Conservation (phyloP, 2,113 vertebrate genomes). For the Xyliphius kryptos region DNA sequence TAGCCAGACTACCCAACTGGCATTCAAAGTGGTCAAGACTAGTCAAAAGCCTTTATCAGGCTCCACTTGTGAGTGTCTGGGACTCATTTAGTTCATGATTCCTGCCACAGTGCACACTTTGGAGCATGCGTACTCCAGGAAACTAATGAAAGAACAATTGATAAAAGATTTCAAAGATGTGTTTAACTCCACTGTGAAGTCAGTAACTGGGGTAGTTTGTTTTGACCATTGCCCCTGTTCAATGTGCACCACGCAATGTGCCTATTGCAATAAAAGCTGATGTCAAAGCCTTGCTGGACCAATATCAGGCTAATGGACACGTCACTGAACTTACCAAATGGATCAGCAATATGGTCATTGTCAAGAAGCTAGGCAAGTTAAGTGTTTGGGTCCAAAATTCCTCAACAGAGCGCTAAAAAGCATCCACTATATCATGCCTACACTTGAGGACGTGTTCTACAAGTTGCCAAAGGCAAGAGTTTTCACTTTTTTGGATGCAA, state of each 20-base stretch:
- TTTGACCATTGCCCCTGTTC: too few species aligned
- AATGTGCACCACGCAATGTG: not conserved
- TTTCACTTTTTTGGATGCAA: slow-evolving; percentile 9
- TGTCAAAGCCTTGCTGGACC: slow-evolving; percentile 13
- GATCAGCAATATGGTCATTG: slow-evolving; percentile 37
- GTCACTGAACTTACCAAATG: slow-evolving; percentile 15
- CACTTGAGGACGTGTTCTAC: slow-evolving; percentile 24
- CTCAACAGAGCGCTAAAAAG: slow-evolving; percentile 3
- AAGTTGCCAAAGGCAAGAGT: slow-evolving; percentile 25
- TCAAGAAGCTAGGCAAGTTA: slow-evolving; percentile 28
- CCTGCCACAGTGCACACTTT: too few species aligned
- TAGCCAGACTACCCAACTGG: too few species aligned
- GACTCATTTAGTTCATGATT: too few species aligned
- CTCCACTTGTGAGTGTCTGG: too few species aligned
- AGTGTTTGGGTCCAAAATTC: slow-evolving; percentile 25
- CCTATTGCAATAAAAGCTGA: not conserved
- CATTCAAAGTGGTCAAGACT: too few species aligned
- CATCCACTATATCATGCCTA: slow-evolving; percentile 25
- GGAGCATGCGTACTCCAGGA: too few species aligned
- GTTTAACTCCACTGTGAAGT: too few species aligned
- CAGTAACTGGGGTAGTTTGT: too few species aligned
- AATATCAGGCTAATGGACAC: slow-evolving; percentile 17
- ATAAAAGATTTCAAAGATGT: too few species aligned
- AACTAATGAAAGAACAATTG: too few species aligned
- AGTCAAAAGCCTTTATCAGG: too few species aligned